A percentile compares a stretch with the other conserved stretches of the same genome.
Evolutionary conservation across 2,888 invertebrate genomes (phyloP).

Genomic region (Diadromus collaris): DNA sequence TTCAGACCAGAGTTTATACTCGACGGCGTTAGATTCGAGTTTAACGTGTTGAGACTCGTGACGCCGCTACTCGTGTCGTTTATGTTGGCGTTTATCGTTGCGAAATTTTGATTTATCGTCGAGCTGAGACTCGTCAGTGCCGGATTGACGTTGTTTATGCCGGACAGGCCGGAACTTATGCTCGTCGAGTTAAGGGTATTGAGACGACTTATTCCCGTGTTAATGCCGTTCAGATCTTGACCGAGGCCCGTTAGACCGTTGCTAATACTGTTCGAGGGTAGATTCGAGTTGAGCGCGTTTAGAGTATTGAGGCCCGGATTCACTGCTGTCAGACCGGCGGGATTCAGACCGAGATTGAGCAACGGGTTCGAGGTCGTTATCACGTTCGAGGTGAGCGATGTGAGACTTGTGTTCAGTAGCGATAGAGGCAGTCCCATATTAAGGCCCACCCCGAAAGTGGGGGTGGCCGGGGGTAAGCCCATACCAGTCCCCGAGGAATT

Average conservation of each 20-base stretch:
- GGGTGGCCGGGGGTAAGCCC: conserved; percentile 80
- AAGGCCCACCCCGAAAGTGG: conserved; percentile 80
- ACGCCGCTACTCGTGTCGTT: conserved; percentile 72
- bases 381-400: conserved; percentile 79
- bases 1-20: conserved; percentile 72
- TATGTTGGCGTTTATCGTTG: conserved; percentile 73
- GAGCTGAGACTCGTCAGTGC: conserved; percentile 74
- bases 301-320: conserved; percentile 77
- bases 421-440: conserved; percentile 80
- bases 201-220: conserved; percentile 75
- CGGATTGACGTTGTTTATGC: conserved; percentile 75
- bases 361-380: conserved; percentile 79
- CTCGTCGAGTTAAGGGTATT: conserved; percentile 74
- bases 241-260: conserved; percentile 76
- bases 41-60: conserved; percentile 71
- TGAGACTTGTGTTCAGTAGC: conserved; percentile 77
- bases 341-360: conserved; percentile 78
- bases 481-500: conserved; percentile 79
- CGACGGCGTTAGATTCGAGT: conserved; percentile 68
- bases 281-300: conserved; percentile 76
- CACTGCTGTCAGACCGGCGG: conserved; percentile 76
- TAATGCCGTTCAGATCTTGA: conserved; percentile 77
- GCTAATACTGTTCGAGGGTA: conserved; percentile 78
- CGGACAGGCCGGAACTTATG: conserved; percentile 75
- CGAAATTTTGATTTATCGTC: conserved; percentile 76